Evolutionary conservation across 2,113 vertebrate genomes (phyloP).

Genomic region (Engystomops pustulosus): DNA sequence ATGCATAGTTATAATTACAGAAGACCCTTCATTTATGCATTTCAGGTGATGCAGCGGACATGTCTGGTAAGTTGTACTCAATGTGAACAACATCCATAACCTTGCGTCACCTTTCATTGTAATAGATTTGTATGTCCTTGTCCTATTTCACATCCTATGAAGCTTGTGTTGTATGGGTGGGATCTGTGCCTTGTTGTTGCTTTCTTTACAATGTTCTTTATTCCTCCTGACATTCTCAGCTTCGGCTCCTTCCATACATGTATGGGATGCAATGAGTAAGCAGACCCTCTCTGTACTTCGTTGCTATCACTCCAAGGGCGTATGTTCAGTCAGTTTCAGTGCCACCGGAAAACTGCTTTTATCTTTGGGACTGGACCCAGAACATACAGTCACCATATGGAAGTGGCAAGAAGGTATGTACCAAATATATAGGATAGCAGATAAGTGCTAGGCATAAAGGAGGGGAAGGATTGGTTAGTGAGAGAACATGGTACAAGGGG

Average conservation of each 20-base stretch:
- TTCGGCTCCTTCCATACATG: slow-evolving; percentile 91
- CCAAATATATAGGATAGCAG: not conserved
- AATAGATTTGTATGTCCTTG: too few relatives aligned
- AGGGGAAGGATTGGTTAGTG: too few relatives aligned
- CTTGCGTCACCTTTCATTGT: not conserved
- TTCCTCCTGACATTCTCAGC: slow-evolving; percentile 71
- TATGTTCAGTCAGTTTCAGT: slow-evolving; percentile 97
- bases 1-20: too few relatives aligned
- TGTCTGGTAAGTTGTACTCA: slow-evolving; percentile 90
- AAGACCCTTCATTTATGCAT: slow-evolving; percentile 51
- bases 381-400: slow-evolving; percentile 95
- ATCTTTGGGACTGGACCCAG: slow-evolving; percentile 89
- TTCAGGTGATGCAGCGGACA: slow-evolving; percentile 96
- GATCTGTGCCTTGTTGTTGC: too few relatives aligned
- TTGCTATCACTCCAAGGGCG: slow-evolving; percentile 90
- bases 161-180: too few relatives aligned
- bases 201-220: not conserved
- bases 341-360: slow-evolving; percentile 95
- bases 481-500: not conserved
- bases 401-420: slow-evolving; percentile 94
- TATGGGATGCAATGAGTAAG: slow-evolving; percentile 97
- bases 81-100: too few relatives aligned
- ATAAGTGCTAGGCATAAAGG: not conserved
- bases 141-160: too few relatives aligned
- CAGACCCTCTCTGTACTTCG: slow-evolving; percentile 91